Evolutionary conservation across 2,113 vertebrate species (phyloP).

Genomic region (Melanocharis versteri): DNA sequence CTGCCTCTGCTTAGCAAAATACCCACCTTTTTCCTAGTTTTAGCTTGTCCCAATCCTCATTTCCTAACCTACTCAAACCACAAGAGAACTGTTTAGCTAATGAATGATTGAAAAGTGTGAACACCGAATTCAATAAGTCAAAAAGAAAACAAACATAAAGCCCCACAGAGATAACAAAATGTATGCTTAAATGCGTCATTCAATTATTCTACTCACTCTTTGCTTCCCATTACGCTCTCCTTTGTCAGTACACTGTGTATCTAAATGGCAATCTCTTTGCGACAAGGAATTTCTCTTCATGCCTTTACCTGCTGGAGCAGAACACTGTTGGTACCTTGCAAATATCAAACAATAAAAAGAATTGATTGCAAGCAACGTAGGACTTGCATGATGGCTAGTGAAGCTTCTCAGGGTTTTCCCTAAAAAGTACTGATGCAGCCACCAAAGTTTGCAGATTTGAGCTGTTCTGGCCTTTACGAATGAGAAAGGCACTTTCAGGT

Average conservation of each 20-base stretch:
- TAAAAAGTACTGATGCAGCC: neutral
- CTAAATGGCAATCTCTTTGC: constrained; percentile 47
- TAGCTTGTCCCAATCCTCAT: constrained; percentile 2
- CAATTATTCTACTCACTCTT: constrained; percentile 29
- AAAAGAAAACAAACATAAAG: constrained; percentile 61
- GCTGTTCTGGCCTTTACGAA: neutral
- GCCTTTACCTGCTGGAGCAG: constrained; percentile 39
- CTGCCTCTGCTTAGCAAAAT: neutral
- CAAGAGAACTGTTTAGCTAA: constrained; percentile 53
- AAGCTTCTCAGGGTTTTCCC: neutral
- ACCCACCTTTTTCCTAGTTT: constrained; percentile 20
- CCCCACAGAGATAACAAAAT: constrained; percentile 55
- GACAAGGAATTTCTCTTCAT: constrained; percentile 41
- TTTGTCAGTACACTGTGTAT: constrained; percentile 35
- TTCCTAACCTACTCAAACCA: constrained; percentile 44
- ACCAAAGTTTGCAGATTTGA: neutral
- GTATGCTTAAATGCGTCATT: constrained; percentile 56
- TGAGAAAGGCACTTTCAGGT: neutral
- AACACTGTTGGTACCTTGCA: constrained; percentile 12
- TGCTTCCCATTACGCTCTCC: constrained; percentile 19
- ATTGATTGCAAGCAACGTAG: neutral
- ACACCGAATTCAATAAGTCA: constrained; percentile 44
- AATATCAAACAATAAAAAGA: constrained; percentile 26
- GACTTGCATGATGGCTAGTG: neutral
- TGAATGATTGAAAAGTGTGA: constrained; percentile 63